Percentiles rank a stretch among this genome's conserved stretches.
Evolutionary conservation across 2,797 vertebrate species (phyloP).

Genomic region (Yasuhikotakia modesta): DNA sequence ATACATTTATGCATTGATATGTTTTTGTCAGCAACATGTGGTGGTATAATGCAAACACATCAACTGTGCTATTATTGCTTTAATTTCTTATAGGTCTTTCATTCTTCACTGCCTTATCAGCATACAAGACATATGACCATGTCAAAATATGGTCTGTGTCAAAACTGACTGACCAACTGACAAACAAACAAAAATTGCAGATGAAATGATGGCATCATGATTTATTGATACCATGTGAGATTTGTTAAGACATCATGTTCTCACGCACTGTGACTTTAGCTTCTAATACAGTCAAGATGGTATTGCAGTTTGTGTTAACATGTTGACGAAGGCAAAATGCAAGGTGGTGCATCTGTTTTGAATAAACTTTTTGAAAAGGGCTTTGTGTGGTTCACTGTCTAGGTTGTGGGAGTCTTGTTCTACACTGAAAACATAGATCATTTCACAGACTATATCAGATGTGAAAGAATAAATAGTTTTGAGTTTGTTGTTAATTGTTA

Average conservation of each 20-base stretch:
- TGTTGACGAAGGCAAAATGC: conserved; percentile 4
- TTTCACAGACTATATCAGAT: neutral
- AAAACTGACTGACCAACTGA: neutral
- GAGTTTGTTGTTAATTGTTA: conserved; percentile 7
- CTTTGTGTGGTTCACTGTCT: conserved; percentile 6
- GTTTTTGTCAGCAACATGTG: too few species aligned
- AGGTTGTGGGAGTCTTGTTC: conserved; percentile 26
- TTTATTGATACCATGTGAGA: neutral
- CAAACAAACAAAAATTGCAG: too few species aligned
- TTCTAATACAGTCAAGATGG: neutral
- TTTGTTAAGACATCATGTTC: neutral
- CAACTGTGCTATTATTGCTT: too few species aligned
- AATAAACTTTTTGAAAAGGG: conserved; percentile 4
- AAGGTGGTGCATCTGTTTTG: conserved; percentile 24
- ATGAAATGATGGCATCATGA: neutral
- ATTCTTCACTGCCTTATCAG: too few species aligned
- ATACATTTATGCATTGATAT: too few species aligned
- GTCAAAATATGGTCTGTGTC: too few species aligned
- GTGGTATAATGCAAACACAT: too few species aligned
- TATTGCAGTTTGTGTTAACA: conserved; percentile 3
- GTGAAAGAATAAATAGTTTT: conserved; percentile 26
- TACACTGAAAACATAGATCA: neutral
- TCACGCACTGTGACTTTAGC: too few species aligned
- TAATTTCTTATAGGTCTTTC: too few species aligned
- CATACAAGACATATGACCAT: too few species aligned